A percentile compares a stretch with the other conserved stretches of the same genome.
These are phyloP conservation scores for Euplexia lucipara DNA, from an alignment of 2,888 invertebrate genomes.

Conservation along the genomic window DNA sequence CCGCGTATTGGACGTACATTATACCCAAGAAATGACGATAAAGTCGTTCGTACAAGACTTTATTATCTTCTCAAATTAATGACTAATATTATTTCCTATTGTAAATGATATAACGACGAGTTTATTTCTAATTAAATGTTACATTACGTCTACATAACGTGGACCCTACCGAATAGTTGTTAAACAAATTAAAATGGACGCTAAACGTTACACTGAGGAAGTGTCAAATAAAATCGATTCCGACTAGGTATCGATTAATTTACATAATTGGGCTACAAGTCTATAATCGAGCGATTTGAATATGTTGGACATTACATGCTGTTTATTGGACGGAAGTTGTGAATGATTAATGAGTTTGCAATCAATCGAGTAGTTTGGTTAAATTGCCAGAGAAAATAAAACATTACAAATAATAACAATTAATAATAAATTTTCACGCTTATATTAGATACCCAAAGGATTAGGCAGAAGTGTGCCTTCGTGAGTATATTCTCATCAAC, in stretches of 20 bases:
- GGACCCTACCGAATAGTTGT: neutral
- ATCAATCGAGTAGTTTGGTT: neutral
- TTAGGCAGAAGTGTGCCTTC: too few species aligned
- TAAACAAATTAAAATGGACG: slow-evolving; percentile 30
- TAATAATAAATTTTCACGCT: neutral
- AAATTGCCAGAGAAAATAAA: neutral
- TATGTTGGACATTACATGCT: slow-evolving; percentile 26
- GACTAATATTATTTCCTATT: slow-evolving; percentile 11
- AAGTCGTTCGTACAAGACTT: slow-evolving; percentile 16
- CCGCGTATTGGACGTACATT: slow-evolving; percentile 21
- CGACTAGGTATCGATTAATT: slow-evolving; percentile 57
- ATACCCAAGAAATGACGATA: slow-evolving; percentile 20
- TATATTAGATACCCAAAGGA: too few species aligned
- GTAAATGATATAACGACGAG: slow-evolving; percentile 2
- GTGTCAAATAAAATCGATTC: slow-evolving; percentile 57
- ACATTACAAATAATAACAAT: neutral
- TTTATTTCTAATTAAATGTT: slow-evolving; percentile 6
- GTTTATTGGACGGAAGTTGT: slow-evolving; percentile 14
- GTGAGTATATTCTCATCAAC: too few species aligned
- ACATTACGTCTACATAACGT: slow-evolving; percentile 14
- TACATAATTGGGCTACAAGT: slow-evolving; percentile 54
- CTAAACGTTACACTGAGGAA: slow-evolving; percentile 53
- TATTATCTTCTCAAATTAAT: slow-evolving; percentile 10
- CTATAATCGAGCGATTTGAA: slow-evolving; percentile 39
- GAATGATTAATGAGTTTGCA: slow-evolving; percentile 39